Evolutionary conservation across 2,797 vertebrate genomes (phyloP).

Genomic region (Petrocephalus sullivani): DNA sequence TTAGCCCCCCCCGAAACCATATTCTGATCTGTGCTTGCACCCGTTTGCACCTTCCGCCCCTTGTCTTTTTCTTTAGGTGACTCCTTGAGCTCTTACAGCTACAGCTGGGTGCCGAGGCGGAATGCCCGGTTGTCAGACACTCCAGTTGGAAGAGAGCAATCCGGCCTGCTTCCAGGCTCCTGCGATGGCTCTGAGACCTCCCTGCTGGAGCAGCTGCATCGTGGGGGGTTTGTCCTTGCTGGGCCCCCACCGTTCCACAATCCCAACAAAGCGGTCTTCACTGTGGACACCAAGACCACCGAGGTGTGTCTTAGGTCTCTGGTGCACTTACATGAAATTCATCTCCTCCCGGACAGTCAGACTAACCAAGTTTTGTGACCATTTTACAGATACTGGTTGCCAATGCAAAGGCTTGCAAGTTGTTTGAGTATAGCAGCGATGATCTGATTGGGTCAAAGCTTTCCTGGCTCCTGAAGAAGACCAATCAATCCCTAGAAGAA

Average conservation of each 20-base stretch:
- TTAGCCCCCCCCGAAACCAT: not conserved
- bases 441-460: conserved; percentile 77
- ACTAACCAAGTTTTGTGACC: not conserved
- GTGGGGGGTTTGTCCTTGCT: conserved; percentile 45
- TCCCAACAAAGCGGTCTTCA: conserved; percentile 75
- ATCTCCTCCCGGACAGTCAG: not conserved
- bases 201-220: conserved; percentile 51
- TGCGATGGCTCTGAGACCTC: conserved; percentile 55
- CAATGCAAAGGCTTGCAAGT: conserved; percentile 75
- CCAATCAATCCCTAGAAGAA: conserved; percentile 61
- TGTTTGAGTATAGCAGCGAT: conserved; percentile 70
- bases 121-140: conserved; percentile 54
- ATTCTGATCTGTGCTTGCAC: not conserved
- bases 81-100: conserved; percentile 56
- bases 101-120: conserved; percentile 58
- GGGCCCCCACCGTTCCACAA: conserved; percentile 47
- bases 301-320: conserved; percentile 60
- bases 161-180: conserved; percentile 37
- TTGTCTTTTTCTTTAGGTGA: conserved; percentile 52
- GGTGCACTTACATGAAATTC: not conserved
- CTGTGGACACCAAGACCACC: conserved; percentile 64
- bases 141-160: conserved; percentile 27
- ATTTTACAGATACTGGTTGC: conserved; percentile 73
- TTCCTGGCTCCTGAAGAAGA: conserved; percentile 64
- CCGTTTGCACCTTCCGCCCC: not conserved